phyloP scores from a whole-genome alignment of 2,113 vertebrate genomes.

The Bubo scandiacus region DNA sequence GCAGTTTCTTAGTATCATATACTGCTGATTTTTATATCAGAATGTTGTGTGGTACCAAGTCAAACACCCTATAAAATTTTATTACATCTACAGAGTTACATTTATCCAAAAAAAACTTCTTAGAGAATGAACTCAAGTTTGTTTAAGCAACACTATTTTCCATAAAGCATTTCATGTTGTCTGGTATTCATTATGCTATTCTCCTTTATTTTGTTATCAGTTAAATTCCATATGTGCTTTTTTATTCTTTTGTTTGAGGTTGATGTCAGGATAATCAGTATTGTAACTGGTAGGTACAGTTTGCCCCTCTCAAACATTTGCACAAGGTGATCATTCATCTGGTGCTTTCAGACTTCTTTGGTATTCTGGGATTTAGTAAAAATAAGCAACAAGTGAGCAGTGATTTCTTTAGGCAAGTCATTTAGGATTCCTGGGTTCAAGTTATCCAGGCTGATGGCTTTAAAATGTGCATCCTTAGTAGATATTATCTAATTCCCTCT shows the following conservation, averaged over 20 bases:
- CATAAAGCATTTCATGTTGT: conserved; percentile 30
- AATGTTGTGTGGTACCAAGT: conserved; percentile 43
- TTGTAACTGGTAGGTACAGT: conserved; percentile 6
- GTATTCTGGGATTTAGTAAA: conserved; percentile 3
- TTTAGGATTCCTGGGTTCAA: neutral
- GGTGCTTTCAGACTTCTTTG: neutral
- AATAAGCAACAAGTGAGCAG: conserved; percentile 14
- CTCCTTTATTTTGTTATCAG: conserved; percentile 54
- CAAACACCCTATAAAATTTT: conserved; percentile 47
- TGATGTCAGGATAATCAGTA: conserved; percentile 22
- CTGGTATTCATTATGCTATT: conserved; percentile 54
- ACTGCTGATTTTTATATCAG: conserved; percentile 13
- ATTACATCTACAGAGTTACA: conserved; percentile 15
- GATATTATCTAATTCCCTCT: neutral
- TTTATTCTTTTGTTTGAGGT: conserved; percentile 33
- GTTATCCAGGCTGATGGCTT: neutral
- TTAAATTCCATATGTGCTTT: conserved; percentile 34
- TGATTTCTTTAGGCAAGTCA: neutral
- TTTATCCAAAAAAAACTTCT: conserved; percentile 25
- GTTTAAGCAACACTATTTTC: conserved; percentile 43
- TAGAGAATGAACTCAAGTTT: conserved; percentile 40
- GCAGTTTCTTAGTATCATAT: neutral
- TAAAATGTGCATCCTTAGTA: neutral
- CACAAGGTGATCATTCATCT: neutral
- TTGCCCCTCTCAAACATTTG: conserved; percentile 4